These are phyloP conservation scores for Neodon shergylaensis DNA, from an alignment of 2,113 vertebrate genomes.

Conservation along the genomic window DNA sequence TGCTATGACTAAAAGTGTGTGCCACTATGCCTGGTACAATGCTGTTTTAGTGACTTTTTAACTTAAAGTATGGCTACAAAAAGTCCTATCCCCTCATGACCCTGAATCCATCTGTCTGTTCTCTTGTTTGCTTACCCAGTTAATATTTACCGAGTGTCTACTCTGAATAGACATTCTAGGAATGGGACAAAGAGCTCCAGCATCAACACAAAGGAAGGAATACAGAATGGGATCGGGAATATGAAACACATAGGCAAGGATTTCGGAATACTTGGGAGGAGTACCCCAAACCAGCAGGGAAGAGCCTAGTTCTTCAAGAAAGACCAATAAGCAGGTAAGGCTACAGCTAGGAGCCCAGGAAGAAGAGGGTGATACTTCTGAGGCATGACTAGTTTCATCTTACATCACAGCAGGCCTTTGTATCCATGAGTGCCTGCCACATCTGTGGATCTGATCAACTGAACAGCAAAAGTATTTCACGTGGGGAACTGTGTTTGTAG, in stretches of 20 bases:
- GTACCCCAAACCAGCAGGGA: not conserved
- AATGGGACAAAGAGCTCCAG: not conserved
- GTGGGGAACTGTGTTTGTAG: not conserved
- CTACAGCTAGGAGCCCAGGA: not conserved
- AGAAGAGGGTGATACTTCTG: not conserved
- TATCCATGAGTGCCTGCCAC: not conserved
- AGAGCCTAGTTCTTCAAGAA: not conserved
- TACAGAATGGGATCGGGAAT: not conserved
- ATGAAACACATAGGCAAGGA: not conserved
- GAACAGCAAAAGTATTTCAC: not conserved
- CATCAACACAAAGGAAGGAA: not conserved
- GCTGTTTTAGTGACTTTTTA: not conserved
- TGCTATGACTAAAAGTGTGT: not conserved
- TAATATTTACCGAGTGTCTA: not conserved
- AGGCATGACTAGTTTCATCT: not conserved
- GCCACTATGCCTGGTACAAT: not conserved
- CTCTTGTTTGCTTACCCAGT: not conserved
- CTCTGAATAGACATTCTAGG: not conserved
- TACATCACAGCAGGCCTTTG: not conserved
- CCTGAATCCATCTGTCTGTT: not conserved
- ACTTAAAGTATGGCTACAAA: not conserved
- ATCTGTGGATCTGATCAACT: not conserved
- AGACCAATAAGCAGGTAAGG: not conserved
- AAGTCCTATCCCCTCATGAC: not conserved
- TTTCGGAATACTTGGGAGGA: not conserved